Conservation (phyloP, 2,113 vertebrate species). For the Callorhinus ursinus region DNA sequence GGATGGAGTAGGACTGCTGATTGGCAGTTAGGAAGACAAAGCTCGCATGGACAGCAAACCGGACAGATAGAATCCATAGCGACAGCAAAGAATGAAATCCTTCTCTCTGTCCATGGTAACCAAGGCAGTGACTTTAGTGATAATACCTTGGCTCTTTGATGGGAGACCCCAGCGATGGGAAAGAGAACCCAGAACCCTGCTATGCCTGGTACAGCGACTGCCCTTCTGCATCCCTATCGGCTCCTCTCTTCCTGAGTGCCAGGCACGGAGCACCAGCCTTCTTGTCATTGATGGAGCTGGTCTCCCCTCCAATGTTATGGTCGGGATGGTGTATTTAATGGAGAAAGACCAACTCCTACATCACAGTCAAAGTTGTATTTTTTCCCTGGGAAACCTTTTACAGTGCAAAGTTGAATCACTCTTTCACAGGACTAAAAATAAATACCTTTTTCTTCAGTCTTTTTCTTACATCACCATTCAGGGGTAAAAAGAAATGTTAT, state of each 20-base stretch:
- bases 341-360: neutral
- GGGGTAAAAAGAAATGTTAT: neutral
- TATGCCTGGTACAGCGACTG: neutral
- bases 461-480: neutral
- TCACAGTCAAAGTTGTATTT: neutral
- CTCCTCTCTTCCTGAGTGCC: neutral
- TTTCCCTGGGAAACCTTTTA: neutral
- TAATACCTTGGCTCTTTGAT: neutral
- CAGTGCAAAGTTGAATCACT: neutral
- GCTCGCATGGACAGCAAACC: neutral
- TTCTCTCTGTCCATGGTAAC: neutral
- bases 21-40: neutral
- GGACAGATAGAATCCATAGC: neutral
- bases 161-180: neutral
- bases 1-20: neutral
- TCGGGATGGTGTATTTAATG: neutral
- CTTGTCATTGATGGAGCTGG: neutral
- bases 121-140: neutral
- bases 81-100: neutral
- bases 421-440: neutral
- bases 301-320: neutral
- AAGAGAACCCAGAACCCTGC: neutral
- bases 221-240: no score
- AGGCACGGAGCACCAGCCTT: neutral
- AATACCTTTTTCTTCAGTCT: neutral